Evolutionary conservation across 1,140 invertebrate species (phyloP).

Genomic region (Holotrichia oblita): DNA sequence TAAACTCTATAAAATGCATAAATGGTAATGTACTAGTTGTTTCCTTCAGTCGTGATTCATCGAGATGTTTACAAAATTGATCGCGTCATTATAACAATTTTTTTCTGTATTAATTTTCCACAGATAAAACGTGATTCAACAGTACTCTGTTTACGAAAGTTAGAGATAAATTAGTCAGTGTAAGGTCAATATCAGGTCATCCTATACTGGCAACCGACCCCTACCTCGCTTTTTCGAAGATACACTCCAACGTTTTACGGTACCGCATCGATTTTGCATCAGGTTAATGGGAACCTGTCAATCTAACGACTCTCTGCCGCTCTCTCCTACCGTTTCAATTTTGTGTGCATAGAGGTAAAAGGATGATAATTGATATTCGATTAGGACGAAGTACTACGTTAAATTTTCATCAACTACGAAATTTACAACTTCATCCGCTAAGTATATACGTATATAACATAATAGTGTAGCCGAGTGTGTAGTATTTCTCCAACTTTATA

Average conservation of each 20-base stretch:
- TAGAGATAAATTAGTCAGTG: conserved; percentile 18
- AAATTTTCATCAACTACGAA: conserved; percentile 36
- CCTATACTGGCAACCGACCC: neutral
- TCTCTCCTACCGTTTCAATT: conserved; percentile 20
- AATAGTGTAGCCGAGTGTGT: neutral
- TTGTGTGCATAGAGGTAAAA: conserved; percentile 31
- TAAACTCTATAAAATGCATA: too few relatives aligned
- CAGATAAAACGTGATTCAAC: conserved; percentile 20
- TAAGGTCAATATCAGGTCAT: conserved; percentile 32
- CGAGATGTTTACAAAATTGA: neutral
- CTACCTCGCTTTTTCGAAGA: neutral
- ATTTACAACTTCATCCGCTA: conserved; percentile 24
- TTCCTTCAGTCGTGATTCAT: too few relatives aligned
- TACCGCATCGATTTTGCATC: conserved; percentile 23
- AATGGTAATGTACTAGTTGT: too few relatives aligned
- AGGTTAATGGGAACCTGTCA: conserved; percentile 31
- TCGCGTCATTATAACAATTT: conserved; percentile 10
- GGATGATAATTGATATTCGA: conserved; percentile 36
- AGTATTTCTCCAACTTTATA: conserved; percentile 24
- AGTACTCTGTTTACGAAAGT: neutral
- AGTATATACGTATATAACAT: neutral
- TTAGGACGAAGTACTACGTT: conserved; percentile 14
- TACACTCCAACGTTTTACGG: conserved; percentile 6
- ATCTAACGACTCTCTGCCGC: conserved; percentile 11
- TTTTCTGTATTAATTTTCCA: neutral